Conservation (phyloP, 2,797 vertebrate genomes). For the Anolis apletophallus region DNA sequence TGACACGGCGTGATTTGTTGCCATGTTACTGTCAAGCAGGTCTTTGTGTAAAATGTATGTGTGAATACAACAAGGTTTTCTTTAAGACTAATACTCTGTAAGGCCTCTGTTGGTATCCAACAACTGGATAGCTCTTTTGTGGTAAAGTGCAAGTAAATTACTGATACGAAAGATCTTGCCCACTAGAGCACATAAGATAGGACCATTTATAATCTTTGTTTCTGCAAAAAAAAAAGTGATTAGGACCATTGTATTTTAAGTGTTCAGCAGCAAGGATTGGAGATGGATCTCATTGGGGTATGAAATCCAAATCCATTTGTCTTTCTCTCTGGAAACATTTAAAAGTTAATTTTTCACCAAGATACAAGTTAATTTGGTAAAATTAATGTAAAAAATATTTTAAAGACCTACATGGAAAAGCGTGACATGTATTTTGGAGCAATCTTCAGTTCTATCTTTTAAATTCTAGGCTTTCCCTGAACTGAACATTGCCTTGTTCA, state of each 20-base stretch:
- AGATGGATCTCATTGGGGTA: not conserved
- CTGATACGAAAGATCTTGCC: not conserved
- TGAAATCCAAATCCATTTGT: not conserved
- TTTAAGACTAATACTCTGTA: constrained; percentile 38
- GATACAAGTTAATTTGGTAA: not conserved
- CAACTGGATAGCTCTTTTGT: constrained; percentile 6
- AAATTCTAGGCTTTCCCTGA: not conserved
- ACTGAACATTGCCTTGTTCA: not conserved
- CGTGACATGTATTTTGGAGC: not conserved
- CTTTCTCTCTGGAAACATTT: not conserved
- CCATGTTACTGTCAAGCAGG: constrained; percentile 2
- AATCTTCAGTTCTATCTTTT: not conserved
- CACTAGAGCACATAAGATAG: constrained; percentile 20
- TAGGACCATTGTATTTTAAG: not conserved
- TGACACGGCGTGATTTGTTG: not conserved
- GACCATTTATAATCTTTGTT: not conserved
- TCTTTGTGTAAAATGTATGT: not conserved
- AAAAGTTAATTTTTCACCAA: not conserved
- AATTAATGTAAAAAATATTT: not conserved
- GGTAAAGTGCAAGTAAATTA: constrained; percentile 31
- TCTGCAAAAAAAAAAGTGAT: constrained; percentile 3
- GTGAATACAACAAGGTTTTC: constrained; percentile 27
- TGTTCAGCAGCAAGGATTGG: not conserved
- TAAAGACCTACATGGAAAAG: not conserved
- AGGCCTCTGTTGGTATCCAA: constrained; percentile 44